Percentiles rank a stretch among this genome's conserved stretches.
Conservation (phyloP, 2,888 invertebrate species). For the Troides helena region DNA sequence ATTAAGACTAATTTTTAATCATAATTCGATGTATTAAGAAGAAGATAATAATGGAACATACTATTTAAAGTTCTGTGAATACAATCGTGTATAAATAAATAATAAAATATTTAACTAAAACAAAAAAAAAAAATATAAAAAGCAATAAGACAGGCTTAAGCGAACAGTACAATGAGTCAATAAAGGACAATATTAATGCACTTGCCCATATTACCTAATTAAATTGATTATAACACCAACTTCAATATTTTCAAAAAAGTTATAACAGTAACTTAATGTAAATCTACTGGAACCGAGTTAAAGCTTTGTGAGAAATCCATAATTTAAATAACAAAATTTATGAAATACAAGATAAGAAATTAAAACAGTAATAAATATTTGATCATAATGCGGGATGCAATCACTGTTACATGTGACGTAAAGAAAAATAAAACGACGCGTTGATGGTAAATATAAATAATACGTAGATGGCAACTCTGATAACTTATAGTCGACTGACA, state of each 20-base stretch:
- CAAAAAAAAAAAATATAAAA: conserved; percentile 60
- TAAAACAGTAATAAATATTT: conserved; percentile 79
- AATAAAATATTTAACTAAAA: conserved; percentile 80
- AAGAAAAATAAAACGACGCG: conserved; percentile 50
- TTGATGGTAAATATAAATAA: conserved; percentile 54
- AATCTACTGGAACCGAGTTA: conserved; percentile 80
- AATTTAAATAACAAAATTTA: conserved; percentile 79
- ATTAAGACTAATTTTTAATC: conserved; percentile 50
- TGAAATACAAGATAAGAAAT: conserved; percentile 74
- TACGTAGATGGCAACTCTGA: conserved; percentile 34
- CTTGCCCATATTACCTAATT: conserved; percentile 79
- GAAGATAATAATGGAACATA: conserved; percentile 50
- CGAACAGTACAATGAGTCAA: conserved; percentile 75
- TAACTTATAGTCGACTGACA: conserved; percentile 40
- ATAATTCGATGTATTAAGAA: conserved; percentile 59
- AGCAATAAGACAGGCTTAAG: conserved; percentile 73
- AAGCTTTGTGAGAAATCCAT: conserved; percentile 79
- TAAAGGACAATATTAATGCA: conserved; percentile 78
- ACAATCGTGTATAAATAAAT: conserved; percentile 74
- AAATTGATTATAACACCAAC: conserved; percentile 79
- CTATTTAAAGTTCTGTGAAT: conserved; percentile 58
- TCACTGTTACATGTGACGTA: conserved; percentile 45
- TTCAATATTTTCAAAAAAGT: conserved; percentile 74
- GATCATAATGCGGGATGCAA: conserved; percentile 71
- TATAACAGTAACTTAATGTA: conserved; percentile 80